A percentile compares a stretch with the other conserved stretches of the same genome.
Conservation (phyloP, 2,888 invertebrate genomes). For the Plusia festucae region DNA sequence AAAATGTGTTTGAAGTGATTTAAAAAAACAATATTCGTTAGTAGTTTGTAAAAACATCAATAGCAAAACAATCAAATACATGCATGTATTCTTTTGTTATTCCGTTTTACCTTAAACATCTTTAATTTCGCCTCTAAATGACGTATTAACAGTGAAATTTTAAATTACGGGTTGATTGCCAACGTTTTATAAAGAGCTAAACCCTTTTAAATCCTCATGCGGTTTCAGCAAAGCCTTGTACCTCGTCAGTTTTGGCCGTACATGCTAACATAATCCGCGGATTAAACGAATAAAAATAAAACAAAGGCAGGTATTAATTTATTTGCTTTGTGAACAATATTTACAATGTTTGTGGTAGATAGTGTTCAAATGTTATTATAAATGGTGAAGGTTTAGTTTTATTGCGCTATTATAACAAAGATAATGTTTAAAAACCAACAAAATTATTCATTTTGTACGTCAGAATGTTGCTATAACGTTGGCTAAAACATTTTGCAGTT, state of each 20-base stretch:
- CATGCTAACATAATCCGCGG: constrained; percentile 74
- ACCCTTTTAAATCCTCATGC: constrained; percentile 78
- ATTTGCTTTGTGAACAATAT: constrained; percentile 40
- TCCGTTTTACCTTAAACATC: constrained; percentile 10
- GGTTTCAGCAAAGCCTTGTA: constrained; percentile 77
- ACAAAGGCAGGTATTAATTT: constrained; percentile 55
- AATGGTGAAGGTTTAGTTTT: constrained; percentile 10
- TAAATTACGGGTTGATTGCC: constrained; percentile 59
- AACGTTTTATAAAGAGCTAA: constrained; percentile 70
- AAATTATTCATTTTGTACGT: constrained; percentile 5
- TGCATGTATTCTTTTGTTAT: background rate
- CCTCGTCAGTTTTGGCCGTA: constrained; percentile 73
- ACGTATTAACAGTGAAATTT: constrained; percentile 54
- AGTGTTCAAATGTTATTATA: constrained; percentile 23
- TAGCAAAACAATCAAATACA: background rate
- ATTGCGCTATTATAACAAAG: background rate
- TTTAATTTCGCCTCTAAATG: constrained; percentile 47
- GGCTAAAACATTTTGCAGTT: background rate
- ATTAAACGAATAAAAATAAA: constrained; percentile 70
- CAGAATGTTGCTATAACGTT: constrained; percentile 10
- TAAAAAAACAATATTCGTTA: too few species aligned
- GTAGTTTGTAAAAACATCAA: background rate
- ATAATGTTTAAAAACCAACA: constrained; percentile 6
- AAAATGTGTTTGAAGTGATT: too few species aligned
- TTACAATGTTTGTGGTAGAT: constrained; percentile 26